A percentile compares a stretch with the other conserved stretches of the same genome.
Evolutionary conservation across 2,888 invertebrate species (phyloP).

Genomic region (Polia nebulosa): DNA sequence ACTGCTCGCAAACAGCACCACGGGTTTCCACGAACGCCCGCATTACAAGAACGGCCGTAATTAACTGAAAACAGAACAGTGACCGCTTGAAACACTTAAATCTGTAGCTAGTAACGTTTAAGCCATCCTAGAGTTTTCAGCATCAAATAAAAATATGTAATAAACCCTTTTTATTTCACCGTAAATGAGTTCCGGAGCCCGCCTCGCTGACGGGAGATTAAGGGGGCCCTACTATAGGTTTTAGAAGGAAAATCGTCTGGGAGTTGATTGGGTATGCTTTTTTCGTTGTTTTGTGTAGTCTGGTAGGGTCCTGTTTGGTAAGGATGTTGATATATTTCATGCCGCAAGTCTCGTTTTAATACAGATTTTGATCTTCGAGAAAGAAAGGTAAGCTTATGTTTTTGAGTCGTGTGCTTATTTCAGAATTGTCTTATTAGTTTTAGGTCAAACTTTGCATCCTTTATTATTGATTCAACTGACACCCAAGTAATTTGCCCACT

Average conservation of each 20-base stretch:
- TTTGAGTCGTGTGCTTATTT: not conserved
- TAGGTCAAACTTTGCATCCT: not conserved
- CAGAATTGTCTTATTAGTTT: not conserved
- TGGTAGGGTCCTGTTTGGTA: not conserved
- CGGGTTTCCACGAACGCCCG: conserved; percentile 5
- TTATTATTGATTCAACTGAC: not conserved
- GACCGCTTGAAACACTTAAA: conserved; percentile 49
- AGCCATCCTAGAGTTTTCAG: conserved; percentile 67
- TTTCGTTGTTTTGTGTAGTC: not conserved
- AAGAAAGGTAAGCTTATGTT: too few relatives aligned
- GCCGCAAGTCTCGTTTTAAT: not conserved
- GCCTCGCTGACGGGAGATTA: conserved; percentile 82
- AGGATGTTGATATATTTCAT: not conserved
- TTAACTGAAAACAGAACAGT: conserved; percentile 48
- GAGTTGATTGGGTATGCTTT: conserved; percentile 29
- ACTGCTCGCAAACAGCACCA: not conserved
- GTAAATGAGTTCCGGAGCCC: conserved; percentile 84
- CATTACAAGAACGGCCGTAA: conserved; percentile 19
- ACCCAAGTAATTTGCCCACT: not conserved
- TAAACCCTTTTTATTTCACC: conserved; percentile 83
- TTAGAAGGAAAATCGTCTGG: conserved; percentile 46
- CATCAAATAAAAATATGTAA: conserved; percentile 86
- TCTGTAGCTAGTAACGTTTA: conserved; percentile 66
- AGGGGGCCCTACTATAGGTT: conserved; percentile 64
- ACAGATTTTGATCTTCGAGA: too few relatives aligned